These are phyloP conservation scores for Hoplodrina blanda DNA, from an alignment of 2,888 invertebrate genomes.

Conservation along the genomic window DNA sequence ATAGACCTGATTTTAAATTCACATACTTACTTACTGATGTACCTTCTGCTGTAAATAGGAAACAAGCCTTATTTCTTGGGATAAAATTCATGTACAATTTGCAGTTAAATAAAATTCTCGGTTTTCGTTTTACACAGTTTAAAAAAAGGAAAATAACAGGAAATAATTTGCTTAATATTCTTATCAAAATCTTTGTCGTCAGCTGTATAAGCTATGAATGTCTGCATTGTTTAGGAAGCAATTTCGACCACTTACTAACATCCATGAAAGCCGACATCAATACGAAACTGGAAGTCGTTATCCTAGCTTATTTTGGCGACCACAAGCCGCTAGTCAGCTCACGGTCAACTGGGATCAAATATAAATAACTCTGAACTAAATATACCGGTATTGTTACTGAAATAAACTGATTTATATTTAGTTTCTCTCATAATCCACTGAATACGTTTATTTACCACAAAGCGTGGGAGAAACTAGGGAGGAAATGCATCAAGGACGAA, in stretches of 20 bases:
- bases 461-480: neutral
- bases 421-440: conserved; percentile 17
- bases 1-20: neutral
- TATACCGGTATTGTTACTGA: conserved; percentile 40
- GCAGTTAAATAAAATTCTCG: neutral
- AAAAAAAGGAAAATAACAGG: too few species aligned
- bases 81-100: neutral
- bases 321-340: neutral
- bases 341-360: conserved; percentile 31
- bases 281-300: neutral
- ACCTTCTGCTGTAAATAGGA: too few species aligned
- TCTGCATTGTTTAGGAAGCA: too few species aligned
- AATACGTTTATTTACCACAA: conserved; percentile 1
- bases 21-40: too few species aligned
- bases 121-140: neutral
- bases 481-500: neutral
- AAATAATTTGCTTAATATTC: too few species aligned
- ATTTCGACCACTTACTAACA: neutral
- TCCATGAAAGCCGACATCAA: conserved; percentile 8
- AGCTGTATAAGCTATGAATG: too few species aligned
- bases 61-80: too few species aligned
- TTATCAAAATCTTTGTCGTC: too few species aligned
- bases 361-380: conserved; percentile 48
- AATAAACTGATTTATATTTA: conserved; percentile 45
- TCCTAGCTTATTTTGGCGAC: conserved; percentile 11